Percentiles rank a stretch among this genome's conserved stretches.
phyloP scores from a whole-genome alignment of 2,113 vertebrate genomes.

The Mesembrinibis cayennensis region DNA sequence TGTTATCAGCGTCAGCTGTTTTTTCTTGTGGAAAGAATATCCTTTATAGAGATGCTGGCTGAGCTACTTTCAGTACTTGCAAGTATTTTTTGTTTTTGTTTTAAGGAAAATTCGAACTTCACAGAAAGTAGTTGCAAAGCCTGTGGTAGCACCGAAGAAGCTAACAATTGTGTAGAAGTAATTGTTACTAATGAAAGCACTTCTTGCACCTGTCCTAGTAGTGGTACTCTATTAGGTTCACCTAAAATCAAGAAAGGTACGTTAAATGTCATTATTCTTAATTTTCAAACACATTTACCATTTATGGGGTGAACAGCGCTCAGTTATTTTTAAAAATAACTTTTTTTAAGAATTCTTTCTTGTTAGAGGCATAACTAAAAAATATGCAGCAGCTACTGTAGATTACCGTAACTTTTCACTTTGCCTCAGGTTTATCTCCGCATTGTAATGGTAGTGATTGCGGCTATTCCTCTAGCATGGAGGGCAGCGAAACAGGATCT shows the following conservation, averaged over 20 bases:
- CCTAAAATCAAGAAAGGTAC: conserved; percentile 90
- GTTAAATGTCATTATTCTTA: not conserved
- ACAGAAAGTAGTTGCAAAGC: conserved; percentile 84
- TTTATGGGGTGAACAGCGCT: not conserved
- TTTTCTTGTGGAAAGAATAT: not conserved
- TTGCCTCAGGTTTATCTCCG: conserved; percentile 80
- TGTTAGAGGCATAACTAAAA: not conserved
- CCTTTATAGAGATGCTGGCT: not conserved
- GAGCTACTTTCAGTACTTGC: not conserved
- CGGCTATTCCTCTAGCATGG: conserved; percentile 96
- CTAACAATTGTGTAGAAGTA: conserved; percentile 78
- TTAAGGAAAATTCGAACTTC: conserved; percentile 82
- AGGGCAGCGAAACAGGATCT: conserved; percentile 92
- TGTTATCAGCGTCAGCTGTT: not conserved
- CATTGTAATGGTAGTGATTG: conserved; percentile 92
- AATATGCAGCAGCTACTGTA: not conserved
- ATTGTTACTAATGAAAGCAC: conserved; percentile 79
- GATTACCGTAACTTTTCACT: not conserved
- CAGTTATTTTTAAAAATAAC: not conserved
- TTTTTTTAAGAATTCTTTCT: not conserved
- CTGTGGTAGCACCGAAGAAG: conserved; percentile 81
- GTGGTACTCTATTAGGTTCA: conserved; percentile 81
- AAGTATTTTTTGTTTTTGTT: not conserved
- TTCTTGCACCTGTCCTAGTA: conserved; percentile 85
- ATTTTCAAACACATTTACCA: not conserved